Percentiles rank a stretch among this genome's conserved stretches.
Evolutionary conservation across 35 echinoderm and acorn worm species (phyloP).

Genomic region (Lytechinus pictus): DNA sequence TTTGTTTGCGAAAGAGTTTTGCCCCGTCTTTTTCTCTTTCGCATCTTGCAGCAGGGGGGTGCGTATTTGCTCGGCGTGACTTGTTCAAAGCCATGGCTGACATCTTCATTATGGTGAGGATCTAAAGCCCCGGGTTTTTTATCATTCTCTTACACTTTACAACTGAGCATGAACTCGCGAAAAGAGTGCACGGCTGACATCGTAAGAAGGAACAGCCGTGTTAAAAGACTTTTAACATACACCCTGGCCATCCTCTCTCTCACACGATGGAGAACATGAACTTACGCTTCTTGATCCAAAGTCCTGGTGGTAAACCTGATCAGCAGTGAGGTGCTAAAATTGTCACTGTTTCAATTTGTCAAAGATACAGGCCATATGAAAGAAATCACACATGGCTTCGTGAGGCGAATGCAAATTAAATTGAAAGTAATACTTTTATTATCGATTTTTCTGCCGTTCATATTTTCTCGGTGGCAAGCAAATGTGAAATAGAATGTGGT

Average conservation of each 20-base stretch:
- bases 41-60: not conserved
- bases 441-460: not conserved
- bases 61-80: constrained; percentile 36
- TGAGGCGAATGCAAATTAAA: not conserved
- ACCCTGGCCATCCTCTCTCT: not conserved
- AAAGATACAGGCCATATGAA: not conserved
- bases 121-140: not conserved
- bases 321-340: not conserved
- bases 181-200: not conserved
- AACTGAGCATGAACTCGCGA: not conserved
- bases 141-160: not conserved
- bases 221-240: not conserved
- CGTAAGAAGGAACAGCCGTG: not conserved
- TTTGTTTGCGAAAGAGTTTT: constrained; percentile 29
- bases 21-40: not conserved
- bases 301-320: not conserved
- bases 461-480: not conserved
- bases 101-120: constrained; percentile 32
- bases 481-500: not conserved
- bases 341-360: not conserved
- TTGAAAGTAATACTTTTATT: not conserved
- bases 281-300: not conserved
- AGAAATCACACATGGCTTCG: not conserved
- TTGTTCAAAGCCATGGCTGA: constrained; percentile 24
- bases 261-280: not conserved